Evolutionary conservation across 2,113 vertebrate species (phyloP).

Genomic region (Psilopogon haemacephalus): DNA sequence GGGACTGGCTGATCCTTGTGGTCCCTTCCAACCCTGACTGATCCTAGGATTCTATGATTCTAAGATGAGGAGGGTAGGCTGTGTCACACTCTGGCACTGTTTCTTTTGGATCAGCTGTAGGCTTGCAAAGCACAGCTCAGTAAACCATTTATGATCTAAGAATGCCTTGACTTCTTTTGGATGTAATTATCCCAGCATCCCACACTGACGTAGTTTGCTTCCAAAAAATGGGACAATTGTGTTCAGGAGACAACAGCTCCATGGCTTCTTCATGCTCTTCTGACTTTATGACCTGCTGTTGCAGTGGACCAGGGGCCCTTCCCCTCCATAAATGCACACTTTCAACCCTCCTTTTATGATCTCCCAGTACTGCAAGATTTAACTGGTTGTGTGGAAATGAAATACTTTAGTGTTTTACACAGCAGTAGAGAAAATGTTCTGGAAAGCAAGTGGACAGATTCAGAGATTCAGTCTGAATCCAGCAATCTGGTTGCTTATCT

Average conservation of each 20-base stretch:
- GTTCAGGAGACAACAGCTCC: neutral
- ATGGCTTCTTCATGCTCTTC: neutral
- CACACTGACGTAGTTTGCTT: neutral
- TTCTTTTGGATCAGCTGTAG: neutral
- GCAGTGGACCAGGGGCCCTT: neutral
- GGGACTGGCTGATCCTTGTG: too few relatives aligned
- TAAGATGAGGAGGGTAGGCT: neutral
- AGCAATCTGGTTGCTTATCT: constrained; percentile 51
- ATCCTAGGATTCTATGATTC: too few relatives aligned
- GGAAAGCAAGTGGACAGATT: neutral
- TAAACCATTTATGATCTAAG: neutral
- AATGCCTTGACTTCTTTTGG: neutral
- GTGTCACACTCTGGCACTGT: rapidly evolving
- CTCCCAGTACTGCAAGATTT: neutral
- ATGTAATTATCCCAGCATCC: neutral
- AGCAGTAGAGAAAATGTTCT: constrained; percentile 21
- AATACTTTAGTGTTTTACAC: constrained; percentile 44
- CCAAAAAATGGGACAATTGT: neutral
- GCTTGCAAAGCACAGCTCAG: neutral
- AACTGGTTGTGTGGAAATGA: constrained; percentile 40
- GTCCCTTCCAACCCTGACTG: too few relatives aligned
- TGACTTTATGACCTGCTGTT: constrained; percentile 52
- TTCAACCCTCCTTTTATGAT: neutral
- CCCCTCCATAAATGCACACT: constrained; percentile 23
- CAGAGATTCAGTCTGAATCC: constrained; percentile 3